These are phyloP conservation scores for Pollenia amentaria DNA, from an alignment of 2,888 invertebrate species.

Conservation along the genomic window DNA sequence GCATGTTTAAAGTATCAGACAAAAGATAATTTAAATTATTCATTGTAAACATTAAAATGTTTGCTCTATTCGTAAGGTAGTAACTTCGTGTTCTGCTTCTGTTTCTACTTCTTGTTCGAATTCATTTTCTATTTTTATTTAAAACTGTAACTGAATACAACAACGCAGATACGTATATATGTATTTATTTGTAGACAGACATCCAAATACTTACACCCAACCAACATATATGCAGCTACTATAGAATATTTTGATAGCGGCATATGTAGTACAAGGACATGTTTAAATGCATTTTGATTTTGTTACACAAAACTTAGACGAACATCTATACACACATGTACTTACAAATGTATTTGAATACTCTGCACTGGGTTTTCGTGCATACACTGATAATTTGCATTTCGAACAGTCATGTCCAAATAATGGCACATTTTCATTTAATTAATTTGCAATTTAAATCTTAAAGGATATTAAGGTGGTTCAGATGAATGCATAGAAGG, in stretches of 20 bases:
- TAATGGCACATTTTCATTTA: slow-evolving; percentile 29
- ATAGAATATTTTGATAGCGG: slow-evolving; percentile 51
- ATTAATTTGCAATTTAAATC: slow-evolving; percentile 14
- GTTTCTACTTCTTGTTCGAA: neutral
- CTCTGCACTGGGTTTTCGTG: neutral
- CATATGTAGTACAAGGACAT: slow-evolving; percentile 74
- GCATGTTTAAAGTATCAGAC: slow-evolving; percentile 49
- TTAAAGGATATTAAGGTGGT: neutral
- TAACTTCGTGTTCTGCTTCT: neutral
- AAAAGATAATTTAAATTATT: slow-evolving; percentile 62
- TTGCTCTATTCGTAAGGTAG: slow-evolving; percentile 35
- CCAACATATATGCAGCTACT: neutral
- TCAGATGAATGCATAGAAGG: no score
- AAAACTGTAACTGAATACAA: slow-evolving; percentile 20
- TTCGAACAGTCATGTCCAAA: slow-evolving; percentile 43
- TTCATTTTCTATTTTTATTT: slow-evolving; percentile 47
- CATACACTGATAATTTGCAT: slow-evolving; percentile 4
- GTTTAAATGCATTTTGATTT: slow-evolving; percentile 60
- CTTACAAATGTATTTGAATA: neutral
- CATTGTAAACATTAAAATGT: slow-evolving; percentile 57
- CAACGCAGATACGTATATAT: neutral
- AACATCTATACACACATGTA: neutral
- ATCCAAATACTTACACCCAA: neutral
- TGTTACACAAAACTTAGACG: slow-evolving; percentile 8
- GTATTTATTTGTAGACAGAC: neutral